These are phyloP conservation scores for Lethocerus indicus DNA, from an alignment of 1,140 invertebrate species.

Conservation along the genomic window DNA sequence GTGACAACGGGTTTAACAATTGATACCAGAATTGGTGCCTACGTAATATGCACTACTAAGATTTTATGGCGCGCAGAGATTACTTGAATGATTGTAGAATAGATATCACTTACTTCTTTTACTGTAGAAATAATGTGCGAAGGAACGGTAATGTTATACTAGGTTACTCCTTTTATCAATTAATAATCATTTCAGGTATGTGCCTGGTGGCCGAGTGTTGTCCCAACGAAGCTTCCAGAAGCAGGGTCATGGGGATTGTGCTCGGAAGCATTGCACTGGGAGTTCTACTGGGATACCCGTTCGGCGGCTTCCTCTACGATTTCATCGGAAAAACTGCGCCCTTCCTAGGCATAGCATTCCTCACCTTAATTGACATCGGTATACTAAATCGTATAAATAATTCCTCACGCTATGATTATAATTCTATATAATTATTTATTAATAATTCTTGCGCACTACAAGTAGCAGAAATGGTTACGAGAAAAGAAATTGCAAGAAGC, in stretches of 20 bases:
- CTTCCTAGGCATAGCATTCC: conserved; percentile 44
- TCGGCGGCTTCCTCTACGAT: conserved; percentile 58
- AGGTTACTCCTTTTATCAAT: background rate
- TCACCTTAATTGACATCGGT: conserved; percentile 40
- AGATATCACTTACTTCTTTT: background rate
- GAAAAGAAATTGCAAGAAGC: no score
- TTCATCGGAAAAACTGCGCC: conserved; percentile 54
- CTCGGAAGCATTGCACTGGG: conserved; percentile 64
- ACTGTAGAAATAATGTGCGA: background rate
- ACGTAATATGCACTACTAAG: background rate
- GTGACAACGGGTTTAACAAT: no score
- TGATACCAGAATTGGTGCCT: background rate
- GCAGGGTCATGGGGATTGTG: conserved; percentile 54
- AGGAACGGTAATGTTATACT: background rate
- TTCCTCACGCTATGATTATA: no score
- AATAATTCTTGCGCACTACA: no score
- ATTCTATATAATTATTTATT: no score
- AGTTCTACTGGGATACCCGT: conserved; percentile 60
- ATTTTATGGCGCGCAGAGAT: background rate
- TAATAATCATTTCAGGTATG: conserved; percentile 24
- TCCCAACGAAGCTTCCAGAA: conserved; percentile 35
- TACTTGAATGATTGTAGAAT: background rate
- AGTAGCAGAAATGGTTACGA: no score
- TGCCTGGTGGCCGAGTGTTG: conserved; percentile 33
- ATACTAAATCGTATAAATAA: no score